Evolutionary conservation across 2,113 vertebrate genomes (phyloP).

Genomic region (Barnardius zonarius): DNA sequence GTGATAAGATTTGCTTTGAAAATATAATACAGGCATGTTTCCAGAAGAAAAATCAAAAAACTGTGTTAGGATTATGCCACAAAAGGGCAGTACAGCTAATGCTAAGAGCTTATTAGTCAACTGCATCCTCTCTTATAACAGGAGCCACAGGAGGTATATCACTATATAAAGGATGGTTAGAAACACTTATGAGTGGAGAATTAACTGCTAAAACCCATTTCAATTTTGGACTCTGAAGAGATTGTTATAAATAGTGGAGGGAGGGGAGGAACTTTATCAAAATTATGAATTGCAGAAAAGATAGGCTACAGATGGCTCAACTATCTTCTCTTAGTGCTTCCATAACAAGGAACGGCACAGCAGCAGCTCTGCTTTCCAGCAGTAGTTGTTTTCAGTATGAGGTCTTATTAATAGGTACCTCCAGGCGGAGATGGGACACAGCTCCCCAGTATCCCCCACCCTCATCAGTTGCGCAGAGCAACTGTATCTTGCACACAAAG

Average conservation of each 20-base stretch:
- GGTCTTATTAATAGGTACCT: background rate
- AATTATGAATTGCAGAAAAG: background rate
- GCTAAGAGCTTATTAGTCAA: background rate
- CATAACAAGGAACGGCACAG: background rate
- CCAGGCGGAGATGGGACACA: background rate
- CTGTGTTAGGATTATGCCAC: background rate
- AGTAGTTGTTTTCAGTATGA: background rate
- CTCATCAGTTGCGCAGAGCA: background rate
- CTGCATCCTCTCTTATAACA: background rate
- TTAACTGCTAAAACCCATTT: background rate
- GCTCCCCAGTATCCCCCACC: background rate
- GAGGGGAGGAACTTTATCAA: background rate
- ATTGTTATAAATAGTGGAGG: background rate
- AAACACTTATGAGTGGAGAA: background rate
- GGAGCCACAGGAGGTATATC: background rate
- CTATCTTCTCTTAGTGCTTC: background rate
- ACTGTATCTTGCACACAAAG: background rate
- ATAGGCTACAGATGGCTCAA: background rate
- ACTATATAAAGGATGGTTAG: background rate
- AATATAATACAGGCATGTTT: background rate
- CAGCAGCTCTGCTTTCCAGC: background rate
- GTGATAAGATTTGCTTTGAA: background rate
- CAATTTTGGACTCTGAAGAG: background rate
- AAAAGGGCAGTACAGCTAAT: background rate
- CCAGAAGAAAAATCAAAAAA: background rate